Evolutionary conservation across 2,113 vertebrate genomes (phyloP).

Genomic region (Electrona antarctica): DNA sequence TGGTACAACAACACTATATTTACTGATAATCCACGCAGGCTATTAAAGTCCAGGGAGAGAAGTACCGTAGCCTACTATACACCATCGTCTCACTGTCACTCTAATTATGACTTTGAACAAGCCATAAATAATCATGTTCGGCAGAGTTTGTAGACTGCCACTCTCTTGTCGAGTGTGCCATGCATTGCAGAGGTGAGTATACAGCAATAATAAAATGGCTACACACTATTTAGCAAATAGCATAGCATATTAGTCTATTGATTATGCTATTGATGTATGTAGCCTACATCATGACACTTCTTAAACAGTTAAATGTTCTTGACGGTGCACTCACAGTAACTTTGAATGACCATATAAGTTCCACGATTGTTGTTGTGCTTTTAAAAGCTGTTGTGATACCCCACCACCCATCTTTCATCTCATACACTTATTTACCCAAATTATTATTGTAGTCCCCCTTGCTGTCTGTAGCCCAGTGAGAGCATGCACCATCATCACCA

Average conservation of each 20-base stretch:
- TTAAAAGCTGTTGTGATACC: no score
- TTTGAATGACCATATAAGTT: no score
- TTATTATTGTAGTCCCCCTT: slow-evolving; percentile 35
- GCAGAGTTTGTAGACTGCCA: slow-evolving; percentile 35
- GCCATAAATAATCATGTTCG: slow-evolving; percentile 38
- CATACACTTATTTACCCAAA: no score
- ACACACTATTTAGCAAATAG: background rate
- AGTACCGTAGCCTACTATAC: no score
- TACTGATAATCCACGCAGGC: background rate
- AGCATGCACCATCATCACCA: slow-evolving; percentile 33
- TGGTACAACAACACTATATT: background rate
- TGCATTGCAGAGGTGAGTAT: slow-evolving; percentile 41
- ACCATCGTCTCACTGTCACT: background rate
- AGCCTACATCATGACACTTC: no score
- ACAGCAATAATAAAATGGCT: background rate
- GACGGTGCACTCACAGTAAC: no score
- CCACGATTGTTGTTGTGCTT: no score
- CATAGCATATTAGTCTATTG: no score
- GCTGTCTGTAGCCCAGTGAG: slow-evolving; percentile 32
- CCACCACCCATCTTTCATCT: no score
- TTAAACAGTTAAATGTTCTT: no score
- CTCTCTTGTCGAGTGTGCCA: slow-evolving; percentile 5
- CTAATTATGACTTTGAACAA: slow-evolving; percentile 11
- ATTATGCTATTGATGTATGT: no score
- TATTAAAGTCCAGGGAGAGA: background rate